Base-by-base conservation (phyloP, 2,888 invertebrate genomes). In the Parasteatoda lunata region DNA sequence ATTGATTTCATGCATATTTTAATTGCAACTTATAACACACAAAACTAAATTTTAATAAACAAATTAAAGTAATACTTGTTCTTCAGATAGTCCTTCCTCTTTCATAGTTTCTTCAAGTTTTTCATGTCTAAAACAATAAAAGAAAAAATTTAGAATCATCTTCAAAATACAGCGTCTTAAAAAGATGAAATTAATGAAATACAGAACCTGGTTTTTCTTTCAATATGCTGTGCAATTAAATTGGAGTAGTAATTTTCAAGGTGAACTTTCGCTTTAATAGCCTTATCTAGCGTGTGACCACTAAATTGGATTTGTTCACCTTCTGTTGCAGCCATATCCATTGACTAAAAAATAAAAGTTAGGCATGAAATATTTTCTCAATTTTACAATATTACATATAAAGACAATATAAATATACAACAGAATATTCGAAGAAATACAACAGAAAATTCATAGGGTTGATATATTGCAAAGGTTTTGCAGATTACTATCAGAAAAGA, bases 161-260 rank as follows among this genome's bases (percentile, higher is more conserved):
- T 45, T 54, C 8, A 7, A 54, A 13, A 52, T n/a, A 9, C 59
- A 59, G 9, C 59, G 1, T 59, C 59, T 11, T 68, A 68, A 15
- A 9, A 30, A 9, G 30, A 68, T n/a, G 68, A 15, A 15, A 30
- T 7, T 45, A 68, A 9, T 68, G 30, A 59, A 68, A 15, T 30
- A 11, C 49, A 64, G n/a, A 92, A 96, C 96, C 96, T 96, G 93
- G 97, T 97, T 93, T 98, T 98, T 91, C 99, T 94, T 93, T 99
- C 99, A 91, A 97, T 96, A 93, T 98, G 97, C 93, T 99, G 99
- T 91, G 97, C 95, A 92, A 99, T 96, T 92, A 99, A 95, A 93
- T 99, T 99, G 93, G 97, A 97, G 93, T 99, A 99, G 94, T 98
- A 99, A 93, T 98, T 99, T 93, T 99, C 99, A 92, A 99, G 93